Base-by-base conservation (phyloP, 1,140 invertebrate genomes). In the Meloidogyne chitwoodi region DNA sequence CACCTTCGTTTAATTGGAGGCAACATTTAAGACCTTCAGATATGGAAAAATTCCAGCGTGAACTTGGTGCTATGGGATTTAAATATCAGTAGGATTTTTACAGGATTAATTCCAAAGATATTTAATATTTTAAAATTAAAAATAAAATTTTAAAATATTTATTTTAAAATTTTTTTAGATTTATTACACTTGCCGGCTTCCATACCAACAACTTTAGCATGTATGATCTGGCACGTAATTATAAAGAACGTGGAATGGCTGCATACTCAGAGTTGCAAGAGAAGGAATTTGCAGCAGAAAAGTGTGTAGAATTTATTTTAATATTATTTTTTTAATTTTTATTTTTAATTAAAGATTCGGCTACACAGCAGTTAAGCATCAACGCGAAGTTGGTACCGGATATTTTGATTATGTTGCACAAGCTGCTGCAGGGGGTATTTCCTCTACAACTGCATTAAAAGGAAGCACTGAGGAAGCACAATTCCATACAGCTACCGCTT, bases 311-410 rank as follows among this genome's bases (percentile, higher is more conserved):
- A 6, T 38, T 31, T 64, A 16, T 74, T 34, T 0, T 27, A 62
- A 78, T 10, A 22, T 19, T 29, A 41, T 75, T 29, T 62, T 34
- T 22, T 34, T 44, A 19, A 64, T 3, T 34, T 75, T 75, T n/a
- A 34, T 12, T 29, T 56, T n/a, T 24, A 12, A n/a, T 82, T 74
- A 64, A 5, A 80, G 79, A 44, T 56, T 85, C 29, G 87, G 88
- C 34, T 88, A 88, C 75, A 88, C 87, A 5, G 88, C 88, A 10
- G 87, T 88, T n/a, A 88, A 88, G 71, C 87, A 88, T 80, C 87
- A 88, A 74, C 79, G 88, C 16, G 87, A 88, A 81, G 87, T 88
- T 27, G 87, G 87, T 38, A 88, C 87, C 29, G 87, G 88, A 12
- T 88, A 88, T 72, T 88, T 88, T 74, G 87, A 88, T 69, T 76